phyloP scores from a whole-genome alignment of 2,888 invertebrate species.

The Calameuta pallipes region DNA sequence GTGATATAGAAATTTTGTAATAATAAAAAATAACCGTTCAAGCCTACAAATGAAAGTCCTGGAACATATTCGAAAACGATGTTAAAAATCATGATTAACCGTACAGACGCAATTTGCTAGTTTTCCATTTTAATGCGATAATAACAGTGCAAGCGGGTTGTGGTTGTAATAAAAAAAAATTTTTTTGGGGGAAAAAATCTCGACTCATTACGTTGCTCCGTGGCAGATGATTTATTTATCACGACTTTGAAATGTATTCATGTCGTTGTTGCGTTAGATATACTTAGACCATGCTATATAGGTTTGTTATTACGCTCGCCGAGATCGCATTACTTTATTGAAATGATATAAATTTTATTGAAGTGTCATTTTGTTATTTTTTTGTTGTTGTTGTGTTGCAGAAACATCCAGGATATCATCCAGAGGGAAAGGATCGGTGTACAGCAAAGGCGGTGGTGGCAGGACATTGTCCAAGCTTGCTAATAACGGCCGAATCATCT shows the following conservation, averaged over 20 bases:
- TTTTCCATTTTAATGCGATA: not conserved
- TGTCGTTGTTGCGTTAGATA: not conserved
- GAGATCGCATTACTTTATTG: not conserved
- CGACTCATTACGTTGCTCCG: not conserved
- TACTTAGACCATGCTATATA: not conserved
- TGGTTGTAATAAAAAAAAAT: not conserved
- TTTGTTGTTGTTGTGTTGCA: slow-evolving; percentile 68
- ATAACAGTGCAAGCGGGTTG: not conserved
- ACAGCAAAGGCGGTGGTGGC: slow-evolving; percentile 64
- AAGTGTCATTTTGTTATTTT: slow-evolving; percentile 25
- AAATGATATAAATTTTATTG: not conserved
- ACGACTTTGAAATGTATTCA: not conserved
- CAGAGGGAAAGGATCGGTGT: slow-evolving; percentile 77
- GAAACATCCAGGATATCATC: slow-evolving; percentile 89
- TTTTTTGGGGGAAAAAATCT: not conserved
- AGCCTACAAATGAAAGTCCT: slow-evolving; percentile 13
- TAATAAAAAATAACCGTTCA: slow-evolving; percentile 13
- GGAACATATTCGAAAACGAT: slow-evolving; percentile 17
- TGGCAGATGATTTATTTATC: not conserved
- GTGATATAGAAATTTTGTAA: slow-evolving; percentile 26
- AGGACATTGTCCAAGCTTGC: slow-evolving; percentile 57
- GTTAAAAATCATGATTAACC: slow-evolving; percentile 25
- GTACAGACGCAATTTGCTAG: not conserved
- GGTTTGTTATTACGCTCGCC: not conserved
- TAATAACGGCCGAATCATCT: slow-evolving; percentile 58